Percentiles rank a stretch among this genome's conserved stretches.
phyloP scores from a whole-genome alignment of 2,888 invertebrate species.

The Cerceris rybyensis region DNA sequence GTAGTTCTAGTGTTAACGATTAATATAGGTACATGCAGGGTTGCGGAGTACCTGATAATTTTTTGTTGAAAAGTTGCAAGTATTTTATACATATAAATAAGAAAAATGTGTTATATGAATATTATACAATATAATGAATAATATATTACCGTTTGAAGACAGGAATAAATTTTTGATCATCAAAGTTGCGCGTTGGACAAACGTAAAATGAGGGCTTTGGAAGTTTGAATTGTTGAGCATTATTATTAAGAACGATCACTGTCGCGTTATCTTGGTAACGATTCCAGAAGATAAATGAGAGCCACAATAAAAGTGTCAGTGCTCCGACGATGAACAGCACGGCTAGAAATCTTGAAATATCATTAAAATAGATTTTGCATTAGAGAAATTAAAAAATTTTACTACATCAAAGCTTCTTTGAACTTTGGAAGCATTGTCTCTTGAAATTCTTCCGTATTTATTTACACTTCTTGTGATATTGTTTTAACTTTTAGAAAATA shows the following conservation, averaged over 20 bases:
- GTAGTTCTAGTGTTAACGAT: too few species aligned
- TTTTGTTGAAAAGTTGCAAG: too few species aligned
- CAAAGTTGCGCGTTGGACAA: slow-evolving; percentile 84
- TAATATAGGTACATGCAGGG: too few species aligned
- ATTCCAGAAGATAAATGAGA: slow-evolving; percentile 68
- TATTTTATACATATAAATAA: too few species aligned
- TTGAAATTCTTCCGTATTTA: too few species aligned
- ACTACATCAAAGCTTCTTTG: too few species aligned
- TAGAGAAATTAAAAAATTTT: background rate
- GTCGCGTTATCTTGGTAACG: slow-evolving; percentile 67
- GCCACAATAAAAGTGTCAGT: slow-evolving; percentile 51
- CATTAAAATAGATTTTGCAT: slow-evolving; percentile 5
- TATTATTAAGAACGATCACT: slow-evolving; percentile 61
- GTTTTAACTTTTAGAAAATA: too few species aligned
- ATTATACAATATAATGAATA: background rate
- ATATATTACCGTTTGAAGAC: slow-evolving; percentile 36
- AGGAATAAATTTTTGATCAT: slow-evolving; percentile 9
- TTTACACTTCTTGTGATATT: too few species aligned
- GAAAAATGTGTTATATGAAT: too few species aligned
- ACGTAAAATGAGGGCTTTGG: slow-evolving; percentile 88
- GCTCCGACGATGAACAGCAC: slow-evolving; percentile 60
- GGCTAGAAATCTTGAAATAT: slow-evolving; percentile 56
- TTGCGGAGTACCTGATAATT: too few species aligned
- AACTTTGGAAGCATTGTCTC: too few species aligned
- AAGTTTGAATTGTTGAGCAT: slow-evolving; percentile 82